These are phyloP conservation scores for Leptobrachium leishanense DNA, from an alignment of 2,113 vertebrate genomes.

Conservation along the genomic window DNA sequence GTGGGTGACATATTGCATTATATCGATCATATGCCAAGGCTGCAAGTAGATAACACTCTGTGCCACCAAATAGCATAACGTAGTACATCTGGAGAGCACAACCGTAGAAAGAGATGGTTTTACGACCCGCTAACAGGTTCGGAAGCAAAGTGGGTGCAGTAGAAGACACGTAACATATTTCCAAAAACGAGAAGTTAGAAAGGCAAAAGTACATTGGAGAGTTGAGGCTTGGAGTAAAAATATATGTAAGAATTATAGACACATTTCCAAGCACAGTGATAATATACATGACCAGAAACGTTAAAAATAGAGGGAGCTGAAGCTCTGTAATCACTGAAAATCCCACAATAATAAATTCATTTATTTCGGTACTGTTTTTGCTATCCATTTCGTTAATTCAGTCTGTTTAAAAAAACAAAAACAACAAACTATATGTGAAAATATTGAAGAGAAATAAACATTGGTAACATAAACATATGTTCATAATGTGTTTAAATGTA, in stretches of 20 bases:
- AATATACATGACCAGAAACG: background rate
- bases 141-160: conserved; percentile 1
- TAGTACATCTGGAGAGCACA: conserved; percentile 27
- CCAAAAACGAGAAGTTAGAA: conserved; percentile 17
- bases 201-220: conserved; percentile 23
- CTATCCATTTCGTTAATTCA: background rate
- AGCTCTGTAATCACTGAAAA: background rate
- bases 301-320: background rate
- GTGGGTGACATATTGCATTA: conserved; percentile 21
- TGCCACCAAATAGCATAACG: background rate
- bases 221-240: background rate
- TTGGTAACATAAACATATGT: too few relatives aligned
- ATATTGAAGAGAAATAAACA: too few relatives aligned
- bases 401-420: background rate
- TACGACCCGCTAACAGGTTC: background rate
- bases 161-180: conserved; percentile 6
- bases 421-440: too few relatives aligned
- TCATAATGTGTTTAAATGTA: too few relatives aligned
- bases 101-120: conserved; percentile 9
- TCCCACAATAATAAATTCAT: conserved; percentile 20
- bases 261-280: conserved; percentile 14
- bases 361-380: background rate
- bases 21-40: conserved; percentile 29
- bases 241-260: conserved; percentile 8
- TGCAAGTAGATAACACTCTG: conserved; percentile 12